Percentiles rank a stretch among this genome's conserved stretches.
Evolutionary conservation across 2,888 invertebrate genomes (phyloP).

Genomic region (Bombylius discolor): DNA sequence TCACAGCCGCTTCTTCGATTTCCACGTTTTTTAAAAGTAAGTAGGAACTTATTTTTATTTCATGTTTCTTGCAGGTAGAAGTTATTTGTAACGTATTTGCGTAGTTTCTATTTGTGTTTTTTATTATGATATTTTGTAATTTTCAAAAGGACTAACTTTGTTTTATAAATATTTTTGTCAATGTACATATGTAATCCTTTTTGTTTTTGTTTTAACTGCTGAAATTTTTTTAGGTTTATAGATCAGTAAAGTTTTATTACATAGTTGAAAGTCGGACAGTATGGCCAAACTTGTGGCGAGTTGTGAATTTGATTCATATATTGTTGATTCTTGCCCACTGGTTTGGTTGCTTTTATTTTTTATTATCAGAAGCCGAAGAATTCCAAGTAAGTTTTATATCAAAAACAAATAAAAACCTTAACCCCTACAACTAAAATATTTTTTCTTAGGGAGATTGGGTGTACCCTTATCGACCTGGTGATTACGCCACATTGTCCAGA

Average conservation of each 20-base stretch:
- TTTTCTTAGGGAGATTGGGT: slow-evolving; percentile 70
- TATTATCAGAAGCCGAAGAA: slow-evolving; percentile 81
- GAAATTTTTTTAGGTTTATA: slow-evolving; percentile 60
- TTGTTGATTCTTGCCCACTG: slow-evolving; percentile 89
- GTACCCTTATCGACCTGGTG: slow-evolving; percentile 74
- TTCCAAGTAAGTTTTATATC: slow-evolving; percentile 47
- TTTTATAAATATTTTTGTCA: no score
- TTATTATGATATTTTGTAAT: no score
- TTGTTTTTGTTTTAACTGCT: neutral
- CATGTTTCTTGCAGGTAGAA: neutral
- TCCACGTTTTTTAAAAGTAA: slow-evolving; percentile 73
- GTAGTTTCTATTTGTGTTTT: no score
- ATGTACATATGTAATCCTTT: no score
- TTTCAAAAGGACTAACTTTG: no score
- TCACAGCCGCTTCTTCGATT: slow-evolving; percentile 77
- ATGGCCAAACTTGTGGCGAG: slow-evolving; percentile 92
- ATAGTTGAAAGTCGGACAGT: slow-evolving; percentile 92
- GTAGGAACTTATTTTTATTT: slow-evolving; percentile 11
- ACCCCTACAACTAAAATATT: neutral
- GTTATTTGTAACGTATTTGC: no score
- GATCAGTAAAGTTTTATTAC: slow-evolving; percentile 86
- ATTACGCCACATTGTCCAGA: slow-evolving; percentile 77
- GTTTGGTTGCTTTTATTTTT: slow-evolving; percentile 96
- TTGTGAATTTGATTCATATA: slow-evolving; percentile 88
- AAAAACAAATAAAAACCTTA: neutral